Conservation (phyloP, 1,140 invertebrate species). For the Cyclargus thomasi region DNA sequence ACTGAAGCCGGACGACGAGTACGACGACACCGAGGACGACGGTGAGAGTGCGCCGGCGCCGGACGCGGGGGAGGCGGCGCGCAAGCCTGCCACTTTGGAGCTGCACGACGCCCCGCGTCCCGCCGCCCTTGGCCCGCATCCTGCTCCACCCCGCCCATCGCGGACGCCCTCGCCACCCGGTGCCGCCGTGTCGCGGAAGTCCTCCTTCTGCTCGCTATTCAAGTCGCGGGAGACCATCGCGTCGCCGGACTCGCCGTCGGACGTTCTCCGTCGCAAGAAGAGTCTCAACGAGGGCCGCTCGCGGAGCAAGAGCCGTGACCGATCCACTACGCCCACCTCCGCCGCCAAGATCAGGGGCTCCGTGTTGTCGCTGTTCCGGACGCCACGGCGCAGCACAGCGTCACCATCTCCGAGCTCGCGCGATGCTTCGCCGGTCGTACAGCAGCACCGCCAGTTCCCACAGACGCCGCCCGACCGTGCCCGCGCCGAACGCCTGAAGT, state of each 20-base stretch:
- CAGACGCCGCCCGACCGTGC: conserved; percentile 27
- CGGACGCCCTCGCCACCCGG: conserved; percentile 72
- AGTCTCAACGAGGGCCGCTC: conserved; percentile 71
- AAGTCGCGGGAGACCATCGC: conserved; percentile 77
- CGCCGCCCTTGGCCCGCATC: conserved; percentile 28
- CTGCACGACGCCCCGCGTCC: conserved; percentile 36
- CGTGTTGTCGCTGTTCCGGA: conserved; percentile 79
- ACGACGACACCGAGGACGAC: conserved; percentile 71
- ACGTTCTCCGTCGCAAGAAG: conserved; percentile 54
- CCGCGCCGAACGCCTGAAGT: conserved; percentile 62
- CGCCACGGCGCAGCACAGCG: conserved; percentile 58
- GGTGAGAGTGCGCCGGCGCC: conserved; percentile 38
- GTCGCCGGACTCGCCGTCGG: conserved; percentile 81
- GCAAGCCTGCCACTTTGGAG: conserved; percentile 72
- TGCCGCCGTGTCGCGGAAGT: conserved; percentile 81
- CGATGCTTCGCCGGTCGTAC: conserved; percentile 46
- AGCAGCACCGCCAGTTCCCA: conserved; percentile 37
- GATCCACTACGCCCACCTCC: conserved; percentile 71
- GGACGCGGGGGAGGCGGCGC: conserved; percentile 37
- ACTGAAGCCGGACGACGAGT: conserved; percentile 79
- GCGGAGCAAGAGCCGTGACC: conserved; percentile 80
- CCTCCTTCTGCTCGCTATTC: conserved; percentile 86
- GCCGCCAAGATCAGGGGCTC: conserved; percentile 77
- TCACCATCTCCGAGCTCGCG: conserved; percentile 51
- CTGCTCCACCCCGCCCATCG: conserved; percentile 35